Conservation (phyloP, 2,113 vertebrate species). For the Ophiodon elongatus region DNA sequence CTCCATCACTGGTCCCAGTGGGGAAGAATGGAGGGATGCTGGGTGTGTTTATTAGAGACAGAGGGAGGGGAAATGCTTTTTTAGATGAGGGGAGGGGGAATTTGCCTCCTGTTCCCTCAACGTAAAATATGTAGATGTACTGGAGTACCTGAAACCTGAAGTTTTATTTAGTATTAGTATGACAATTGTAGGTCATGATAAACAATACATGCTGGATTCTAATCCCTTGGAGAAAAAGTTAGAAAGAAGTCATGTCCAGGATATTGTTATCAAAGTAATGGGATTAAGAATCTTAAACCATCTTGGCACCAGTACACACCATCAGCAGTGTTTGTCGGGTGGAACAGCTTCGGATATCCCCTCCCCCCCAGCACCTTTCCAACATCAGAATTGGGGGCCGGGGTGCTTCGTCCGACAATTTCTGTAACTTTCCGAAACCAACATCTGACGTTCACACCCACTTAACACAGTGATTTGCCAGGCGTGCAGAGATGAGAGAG, state of each 20-base stretch:
- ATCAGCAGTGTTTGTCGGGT: too few species aligned
- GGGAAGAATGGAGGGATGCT: constrained; percentile 56
- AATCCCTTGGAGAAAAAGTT: constrained; percentile 5
- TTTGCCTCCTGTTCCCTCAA: neutral
- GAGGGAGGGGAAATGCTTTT: constrained; percentile 45
- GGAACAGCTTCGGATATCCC: neutral
- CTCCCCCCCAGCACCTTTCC: neutral
- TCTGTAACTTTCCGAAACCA: neutral
- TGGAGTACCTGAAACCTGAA: neutral
- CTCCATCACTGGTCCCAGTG: constrained; percentile 68
- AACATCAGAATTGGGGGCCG: neutral
- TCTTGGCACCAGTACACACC: neutral
- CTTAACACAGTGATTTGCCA: neutral
- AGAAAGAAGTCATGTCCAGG: neutral
- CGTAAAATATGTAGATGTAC: neutral
- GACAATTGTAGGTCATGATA: neutral
- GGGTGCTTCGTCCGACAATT: neutral
- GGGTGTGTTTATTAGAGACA: constrained; percentile 69
- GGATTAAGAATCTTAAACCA: neutral
- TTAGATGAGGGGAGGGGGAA: neutral
- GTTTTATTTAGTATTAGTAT: neutral
- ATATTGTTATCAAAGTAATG: neutral
- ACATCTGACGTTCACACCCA: neutral
- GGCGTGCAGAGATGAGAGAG: neutral
- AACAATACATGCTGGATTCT: constrained; percentile 1